Evolutionary conservation across 2,888 invertebrate species (phyloP), one percentile per base, ranked within the genome.

Genomic region (Schizotus pectinicornis): DNA sequence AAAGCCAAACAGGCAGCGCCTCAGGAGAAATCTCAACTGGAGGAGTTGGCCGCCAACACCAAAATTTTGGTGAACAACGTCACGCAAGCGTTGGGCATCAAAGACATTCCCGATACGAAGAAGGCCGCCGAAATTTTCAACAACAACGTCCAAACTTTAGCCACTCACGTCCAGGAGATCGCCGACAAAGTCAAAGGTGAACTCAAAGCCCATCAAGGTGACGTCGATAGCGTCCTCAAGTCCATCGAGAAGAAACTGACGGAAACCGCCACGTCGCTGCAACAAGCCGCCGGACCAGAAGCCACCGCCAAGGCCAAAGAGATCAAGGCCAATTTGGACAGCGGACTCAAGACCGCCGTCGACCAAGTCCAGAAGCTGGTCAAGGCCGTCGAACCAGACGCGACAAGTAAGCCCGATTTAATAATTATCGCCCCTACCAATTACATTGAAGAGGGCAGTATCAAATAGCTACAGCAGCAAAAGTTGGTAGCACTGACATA

Each of bases 371-470:
- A 75, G 52, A 73, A 74, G 61, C 56, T 79, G 42, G 62, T 73
- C 49, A 75, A 77, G 62, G 68, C 74, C 38, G 62, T 75, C 48
- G 70, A 76, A 67, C 75, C 76, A 36, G 71, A 78, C 62, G 70
- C 75, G 49, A 64, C 69, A 33, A 70, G 76, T 76, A 64, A 71
- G 73, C 67, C 1, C 1, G 7, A 22, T 37, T 37, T 36, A 45
- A 34, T 22, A 12, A 13, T 51, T 51, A n/a, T 3, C n/a, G 11
- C 22, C 11, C n/a, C n/a, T n/a, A n/a, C n/a, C n/a, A n/a, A n/a
- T n/a, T n/a, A n/a, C n/a, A n/a, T n/a, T n/a, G n/a, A n/a, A n/a
- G n/a, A n/a, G n/a, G n/a, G n/a, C n/a, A n/a, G n/a, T n/a, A n/a
- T n/a, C n/a, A n/a, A n/a, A n/a, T n/a, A n/a, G n/a, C n/a, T n/a